Conservation (phyloP, 37 sponge, comb jelly and placozoan species). For the Theonella swinhoei region DNA sequence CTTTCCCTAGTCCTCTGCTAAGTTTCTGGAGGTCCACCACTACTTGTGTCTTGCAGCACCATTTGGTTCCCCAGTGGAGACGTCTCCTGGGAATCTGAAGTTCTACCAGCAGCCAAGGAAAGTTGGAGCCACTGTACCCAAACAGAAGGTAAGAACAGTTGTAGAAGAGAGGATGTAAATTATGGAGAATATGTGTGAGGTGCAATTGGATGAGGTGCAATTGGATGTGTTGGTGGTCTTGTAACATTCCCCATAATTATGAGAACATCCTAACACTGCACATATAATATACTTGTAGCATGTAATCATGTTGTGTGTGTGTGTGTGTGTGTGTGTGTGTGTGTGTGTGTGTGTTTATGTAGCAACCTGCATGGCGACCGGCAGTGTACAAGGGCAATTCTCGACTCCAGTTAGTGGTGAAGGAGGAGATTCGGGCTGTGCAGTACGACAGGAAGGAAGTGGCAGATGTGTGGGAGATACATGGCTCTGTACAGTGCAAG, state of each 20-base stretch:
- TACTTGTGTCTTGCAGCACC: slow-evolving; percentile 62
- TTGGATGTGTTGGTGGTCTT: too few species aligned
- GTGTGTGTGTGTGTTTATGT: too few species aligned
- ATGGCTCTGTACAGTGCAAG: slow-evolving; percentile 80
- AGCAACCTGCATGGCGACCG: slow-evolving; percentile 90
- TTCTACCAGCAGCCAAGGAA: slow-evolving; percentile 21
- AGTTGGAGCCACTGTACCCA: slow-evolving; percentile 27
- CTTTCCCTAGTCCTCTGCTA: slow-evolving; percentile 14
- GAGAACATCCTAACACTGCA: too few species aligned
- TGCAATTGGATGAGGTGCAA: too few species aligned
- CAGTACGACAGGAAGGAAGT: slow-evolving; percentile 62
- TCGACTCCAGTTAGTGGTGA: slow-evolving; percentile 44
- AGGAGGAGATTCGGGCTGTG: slow-evolving; percentile 77
- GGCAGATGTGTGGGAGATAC: slow-evolving; percentile 74
- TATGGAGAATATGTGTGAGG: too few species aligned
- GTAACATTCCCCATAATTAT: too few species aligned
- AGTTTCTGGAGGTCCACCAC: slow-evolving; percentile 62
- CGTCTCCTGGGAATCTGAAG: slow-evolving; percentile 20
- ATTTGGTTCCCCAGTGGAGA: slow-evolving; percentile 72
- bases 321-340: too few species aligned
- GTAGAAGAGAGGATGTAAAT: too few species aligned
- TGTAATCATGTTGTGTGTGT: too few species aligned
- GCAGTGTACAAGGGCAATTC: slow-evolving; percentile 52
- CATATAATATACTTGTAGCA: too few species aligned
- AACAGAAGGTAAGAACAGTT: slow-evolving; percentile 59